These are phyloP conservation scores for Diabrotica undecimpunctata DNA, from an alignment of 1,140 invertebrate species.

Conservation along the genomic window DNA sequence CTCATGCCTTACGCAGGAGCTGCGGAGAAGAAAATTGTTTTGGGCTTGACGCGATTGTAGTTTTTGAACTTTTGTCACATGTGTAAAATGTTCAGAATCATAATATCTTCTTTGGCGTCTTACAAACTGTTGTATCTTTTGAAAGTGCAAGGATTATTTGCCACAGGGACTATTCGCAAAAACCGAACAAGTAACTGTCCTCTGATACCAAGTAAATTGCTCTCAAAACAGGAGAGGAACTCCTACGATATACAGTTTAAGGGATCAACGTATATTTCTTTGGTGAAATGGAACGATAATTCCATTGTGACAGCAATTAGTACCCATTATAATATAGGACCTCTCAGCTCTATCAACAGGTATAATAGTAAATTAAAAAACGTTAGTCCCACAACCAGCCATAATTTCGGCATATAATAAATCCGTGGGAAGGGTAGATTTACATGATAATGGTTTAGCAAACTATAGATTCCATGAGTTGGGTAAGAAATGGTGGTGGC, in stretches of 20 bases:
- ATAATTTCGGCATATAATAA: neutral
- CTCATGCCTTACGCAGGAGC: slow-evolving; percentile 24
- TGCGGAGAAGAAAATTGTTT: slow-evolving; percentile 7
- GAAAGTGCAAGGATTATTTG: slow-evolving; percentile 22
- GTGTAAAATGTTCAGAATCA: neutral
- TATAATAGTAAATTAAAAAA: too few relatives aligned
- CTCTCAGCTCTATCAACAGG: too few relatives aligned
- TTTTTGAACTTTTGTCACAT: neutral
- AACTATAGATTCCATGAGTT: neutral
- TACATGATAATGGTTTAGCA: neutral
- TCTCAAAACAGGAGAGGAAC: slow-evolving; percentile 1
- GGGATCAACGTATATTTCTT: too few relatives aligned
- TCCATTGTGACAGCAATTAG: too few relatives aligned
- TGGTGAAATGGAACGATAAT: too few relatives aligned
- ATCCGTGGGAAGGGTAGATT: too few relatives aligned
- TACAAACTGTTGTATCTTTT: neutral
- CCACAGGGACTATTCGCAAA: slow-evolving; percentile 18
- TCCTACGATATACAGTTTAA: too few relatives aligned
- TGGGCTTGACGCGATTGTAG: neutral
- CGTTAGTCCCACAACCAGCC: too few relatives aligned
- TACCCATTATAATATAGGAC: too few relatives aligned
- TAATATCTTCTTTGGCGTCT: neutral
- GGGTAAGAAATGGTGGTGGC: neutral
- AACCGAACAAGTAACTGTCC: slow-evolving; percentile 19
- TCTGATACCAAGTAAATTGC: neutral